These are phyloP conservation scores for Spatulosminthurus flaviceps DNA, from an alignment of 2,888 invertebrate species.

Conservation along the genomic window DNA sequence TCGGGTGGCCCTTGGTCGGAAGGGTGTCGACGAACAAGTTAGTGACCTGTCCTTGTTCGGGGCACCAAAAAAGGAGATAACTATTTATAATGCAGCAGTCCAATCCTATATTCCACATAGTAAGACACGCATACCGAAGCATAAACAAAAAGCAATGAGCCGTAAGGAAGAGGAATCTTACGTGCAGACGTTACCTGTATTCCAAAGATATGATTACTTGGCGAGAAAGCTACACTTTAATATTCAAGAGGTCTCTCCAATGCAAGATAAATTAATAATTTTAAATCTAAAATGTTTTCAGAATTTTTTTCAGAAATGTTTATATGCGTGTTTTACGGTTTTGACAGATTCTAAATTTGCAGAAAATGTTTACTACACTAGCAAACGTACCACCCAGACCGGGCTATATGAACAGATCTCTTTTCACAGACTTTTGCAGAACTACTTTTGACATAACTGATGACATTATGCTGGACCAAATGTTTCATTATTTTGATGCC, in stretches of 20 bases:
- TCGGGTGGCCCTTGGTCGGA: not conserved
- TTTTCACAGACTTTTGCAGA: not conserved
- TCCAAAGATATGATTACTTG: not conserved
- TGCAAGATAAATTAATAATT: not conserved
- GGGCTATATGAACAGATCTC: not conserved
- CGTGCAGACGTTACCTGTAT: not conserved
- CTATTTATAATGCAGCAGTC: too few species aligned
- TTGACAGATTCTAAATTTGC: not conserved
- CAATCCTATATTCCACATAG: not conserved
- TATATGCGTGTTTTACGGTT: not conserved
- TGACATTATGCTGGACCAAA: slow-evolving; percentile 16
- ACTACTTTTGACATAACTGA: not conserved
- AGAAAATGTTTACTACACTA: not conserved
- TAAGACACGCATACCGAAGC: not conserved
- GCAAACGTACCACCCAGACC: not conserved
- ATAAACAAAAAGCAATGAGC: not conserved
- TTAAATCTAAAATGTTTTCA: too few species aligned
- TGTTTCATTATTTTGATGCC: slow-evolving; percentile 13
- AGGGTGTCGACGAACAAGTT: too few species aligned
- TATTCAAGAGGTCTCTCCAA: not conserved
- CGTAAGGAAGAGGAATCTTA: not conserved
- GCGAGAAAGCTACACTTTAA: not conserved
- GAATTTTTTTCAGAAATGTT: too few species aligned
- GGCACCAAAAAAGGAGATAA: too few species aligned
- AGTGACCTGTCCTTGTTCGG: too few species aligned